Conservation (phyloP, 2,113 vertebrate genomes). For the Dasyprocta punctata region DNA sequence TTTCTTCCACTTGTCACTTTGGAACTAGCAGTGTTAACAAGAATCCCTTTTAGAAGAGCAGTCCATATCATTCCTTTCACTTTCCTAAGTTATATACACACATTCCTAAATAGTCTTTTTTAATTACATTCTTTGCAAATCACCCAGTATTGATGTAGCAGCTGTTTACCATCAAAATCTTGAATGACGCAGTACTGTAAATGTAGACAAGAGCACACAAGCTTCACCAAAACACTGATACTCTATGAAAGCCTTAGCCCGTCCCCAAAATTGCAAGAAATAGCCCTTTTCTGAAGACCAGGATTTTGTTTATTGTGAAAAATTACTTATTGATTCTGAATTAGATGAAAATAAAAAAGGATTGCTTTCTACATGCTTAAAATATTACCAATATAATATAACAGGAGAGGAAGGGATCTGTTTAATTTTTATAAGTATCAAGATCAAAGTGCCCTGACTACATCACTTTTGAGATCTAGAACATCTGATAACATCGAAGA, state of each 20-base stretch:
- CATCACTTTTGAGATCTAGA: background rate
- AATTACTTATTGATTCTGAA: background rate
- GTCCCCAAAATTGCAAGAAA: background rate
- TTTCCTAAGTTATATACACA: background rate
- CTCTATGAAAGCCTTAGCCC: background rate
- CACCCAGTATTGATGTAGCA: constrained; percentile 3
- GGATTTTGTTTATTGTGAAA: background rate
- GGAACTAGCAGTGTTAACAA: background rate
- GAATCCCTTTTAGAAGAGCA: background rate
- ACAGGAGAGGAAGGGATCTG: background rate
- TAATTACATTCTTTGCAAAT: background rate
- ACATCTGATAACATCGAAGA: background rate
- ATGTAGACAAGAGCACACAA: constrained; percentile 45
- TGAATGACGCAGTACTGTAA: constrained; percentile 51
- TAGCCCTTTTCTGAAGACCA: background rate
- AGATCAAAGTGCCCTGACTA: background rate
- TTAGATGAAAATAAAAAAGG: background rate
- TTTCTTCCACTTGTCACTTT: background rate
- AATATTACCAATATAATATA: background rate
- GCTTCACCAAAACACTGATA: constrained; percentile 33
- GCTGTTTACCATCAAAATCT: constrained; percentile 56
- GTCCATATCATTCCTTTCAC: background rate
- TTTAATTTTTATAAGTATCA: background rate
- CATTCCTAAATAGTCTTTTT: background rate
- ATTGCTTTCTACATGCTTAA: background rate